phyloP scores from a whole-genome alignment of 2,888 invertebrate genomes.

The Cybosia mesomella region DNA sequence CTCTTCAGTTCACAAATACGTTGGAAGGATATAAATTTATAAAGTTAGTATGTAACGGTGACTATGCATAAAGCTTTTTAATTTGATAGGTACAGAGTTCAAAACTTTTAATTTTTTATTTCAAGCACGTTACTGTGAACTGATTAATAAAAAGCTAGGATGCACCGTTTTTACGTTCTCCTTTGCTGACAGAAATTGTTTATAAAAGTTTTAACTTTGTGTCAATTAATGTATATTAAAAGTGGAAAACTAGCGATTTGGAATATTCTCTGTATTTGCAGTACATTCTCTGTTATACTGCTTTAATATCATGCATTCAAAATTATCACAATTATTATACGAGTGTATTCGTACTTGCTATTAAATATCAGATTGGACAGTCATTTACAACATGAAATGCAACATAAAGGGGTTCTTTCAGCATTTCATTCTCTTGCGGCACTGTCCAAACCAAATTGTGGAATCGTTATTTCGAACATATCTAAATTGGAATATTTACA shows the following conservation, averaged over 20 bases:
- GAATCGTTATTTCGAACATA: slow-evolving; percentile 13
- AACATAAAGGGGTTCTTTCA: too few species aligned
- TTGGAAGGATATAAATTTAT: too few species aligned
- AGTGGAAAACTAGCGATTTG: not conserved
- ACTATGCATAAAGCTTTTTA: not conserved
- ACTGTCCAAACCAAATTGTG: too few species aligned
- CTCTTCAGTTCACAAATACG: too few species aligned
- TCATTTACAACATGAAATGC: too few species aligned
- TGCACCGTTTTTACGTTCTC: not conserved
- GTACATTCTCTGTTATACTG: too few species aligned
- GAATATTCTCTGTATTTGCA: not conserved
- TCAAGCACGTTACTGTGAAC: not conserved
- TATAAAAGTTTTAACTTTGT: not conserved
- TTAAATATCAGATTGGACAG: too few species aligned
- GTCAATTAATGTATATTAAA: not conserved
- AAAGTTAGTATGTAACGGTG: too few species aligned
- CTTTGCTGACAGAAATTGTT: not conserved
- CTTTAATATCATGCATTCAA: too few species aligned
- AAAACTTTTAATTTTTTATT: not conserved
- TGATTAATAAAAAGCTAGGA: not conserved
- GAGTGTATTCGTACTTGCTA: too few species aligned
- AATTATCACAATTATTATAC: too few species aligned
- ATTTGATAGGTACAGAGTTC: not conserved
- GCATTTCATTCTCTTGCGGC: too few species aligned
- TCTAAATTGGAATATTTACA: slow-evolving; percentile 33